A percentile compares a stretch with the other conserved stretches of the same genome.
Conservation (phyloP, 2,888 invertebrate species). For the Platycnemis pennipes region DNA sequence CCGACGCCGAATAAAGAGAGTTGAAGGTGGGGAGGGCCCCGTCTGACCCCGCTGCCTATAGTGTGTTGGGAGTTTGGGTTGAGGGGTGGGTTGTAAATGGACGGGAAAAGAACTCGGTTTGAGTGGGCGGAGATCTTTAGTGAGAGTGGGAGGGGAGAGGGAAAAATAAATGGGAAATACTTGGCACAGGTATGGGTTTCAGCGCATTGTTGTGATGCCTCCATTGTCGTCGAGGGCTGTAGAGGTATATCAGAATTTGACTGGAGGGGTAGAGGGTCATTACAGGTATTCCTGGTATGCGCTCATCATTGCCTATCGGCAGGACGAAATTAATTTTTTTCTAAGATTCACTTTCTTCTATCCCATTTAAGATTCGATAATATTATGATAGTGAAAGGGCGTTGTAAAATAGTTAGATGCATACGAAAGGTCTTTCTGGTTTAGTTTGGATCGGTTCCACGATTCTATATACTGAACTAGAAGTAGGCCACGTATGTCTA, state of each 20-base stretch:
- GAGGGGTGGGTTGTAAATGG: not conserved
- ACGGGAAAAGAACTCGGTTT: conserved; percentile 25
- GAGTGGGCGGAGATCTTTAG: conserved; percentile 54
- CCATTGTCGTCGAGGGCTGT: conserved; percentile 34
- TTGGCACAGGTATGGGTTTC: conserved; percentile 49
- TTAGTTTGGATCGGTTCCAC: too few species aligned
- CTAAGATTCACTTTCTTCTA: too few species aligned
- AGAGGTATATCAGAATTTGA: not conserved
- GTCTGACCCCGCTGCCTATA: not conserved
- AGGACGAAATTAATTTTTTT: not conserved
- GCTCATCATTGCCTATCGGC: not conserved
- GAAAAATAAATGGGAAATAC: conserved; percentile 41
- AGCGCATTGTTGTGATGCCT: conserved; percentile 21
- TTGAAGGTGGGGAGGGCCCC: not conserved
- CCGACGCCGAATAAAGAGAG: not conserved
- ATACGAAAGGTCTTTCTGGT: too few species aligned
- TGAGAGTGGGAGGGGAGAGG: not conserved
- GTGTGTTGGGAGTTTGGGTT: not conserved
- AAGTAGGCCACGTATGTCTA: too few species aligned
- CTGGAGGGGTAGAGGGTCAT: not conserved
- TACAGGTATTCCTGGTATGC: conserved; percentile 25
- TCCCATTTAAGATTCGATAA: too few species aligned
- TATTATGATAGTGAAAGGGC: too few species aligned
- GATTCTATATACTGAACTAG: too few species aligned
- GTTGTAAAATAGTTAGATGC: too few species aligned